Percentiles rank a stretch among this genome's conserved stretches.
Evolutionary conservation across 1,140 invertebrate species (phyloP).

Genomic region (Harpegnathos saltator): DNA sequence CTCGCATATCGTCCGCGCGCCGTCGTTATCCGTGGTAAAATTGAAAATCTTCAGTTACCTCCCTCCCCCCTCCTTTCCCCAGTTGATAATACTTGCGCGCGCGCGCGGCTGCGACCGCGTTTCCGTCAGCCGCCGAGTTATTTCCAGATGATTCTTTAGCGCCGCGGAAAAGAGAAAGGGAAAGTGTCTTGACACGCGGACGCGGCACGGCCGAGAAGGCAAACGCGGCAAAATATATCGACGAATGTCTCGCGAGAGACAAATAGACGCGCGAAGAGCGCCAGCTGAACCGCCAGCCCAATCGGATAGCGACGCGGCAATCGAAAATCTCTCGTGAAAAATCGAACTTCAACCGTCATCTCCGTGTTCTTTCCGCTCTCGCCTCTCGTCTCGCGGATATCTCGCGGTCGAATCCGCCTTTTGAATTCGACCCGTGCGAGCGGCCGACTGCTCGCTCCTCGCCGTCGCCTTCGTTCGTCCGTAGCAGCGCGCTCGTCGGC

Average conservation of each 20-base stretch:
- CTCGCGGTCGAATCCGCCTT: not conserved
- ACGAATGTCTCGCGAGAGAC: not conserved
- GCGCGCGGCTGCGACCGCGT: too few relatives aligned
- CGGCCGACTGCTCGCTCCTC: too few relatives aligned
- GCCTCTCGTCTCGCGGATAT: not conserved
- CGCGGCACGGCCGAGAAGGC: not conserved
- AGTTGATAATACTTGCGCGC: too few relatives aligned
- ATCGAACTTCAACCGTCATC: conserved; percentile 5
- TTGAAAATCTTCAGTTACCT: conserved; percentile 14
- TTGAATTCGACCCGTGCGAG: not conserved
- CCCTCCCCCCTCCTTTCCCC: too few relatives aligned
- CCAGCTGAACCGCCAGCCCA: not conserved
- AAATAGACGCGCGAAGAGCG: not conserved
- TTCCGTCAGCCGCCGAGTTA: not conserved
- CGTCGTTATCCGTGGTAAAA: conserved; percentile 38
- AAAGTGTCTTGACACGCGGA: not conserved
- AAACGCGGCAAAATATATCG: not conserved
- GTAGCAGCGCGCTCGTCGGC: not conserved
- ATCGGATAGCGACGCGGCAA: conserved; percentile 32
- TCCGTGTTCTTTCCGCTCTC: not conserved
- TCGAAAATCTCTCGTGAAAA: not conserved
- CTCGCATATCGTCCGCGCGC: conserved; percentile 1
- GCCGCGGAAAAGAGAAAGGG: not conserved
- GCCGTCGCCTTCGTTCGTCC: conserved; percentile 10
- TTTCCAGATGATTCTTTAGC: not conserved